Base-by-base conservation (phyloP, 2,113 vertebrate genomes). In the Cololabis saira region DNA sequence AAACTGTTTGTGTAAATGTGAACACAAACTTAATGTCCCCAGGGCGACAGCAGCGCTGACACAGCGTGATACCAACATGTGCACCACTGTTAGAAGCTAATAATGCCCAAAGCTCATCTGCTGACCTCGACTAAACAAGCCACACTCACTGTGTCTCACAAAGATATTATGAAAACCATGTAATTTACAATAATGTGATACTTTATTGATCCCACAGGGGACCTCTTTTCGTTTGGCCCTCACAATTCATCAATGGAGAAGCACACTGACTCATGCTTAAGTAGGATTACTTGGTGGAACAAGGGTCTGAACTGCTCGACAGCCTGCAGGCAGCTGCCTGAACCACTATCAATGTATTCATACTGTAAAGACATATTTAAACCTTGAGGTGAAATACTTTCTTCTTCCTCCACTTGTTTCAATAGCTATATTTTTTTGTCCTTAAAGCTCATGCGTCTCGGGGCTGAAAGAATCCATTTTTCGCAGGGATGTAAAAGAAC, bases 191-290 rank as follows among this genome's bases (percentile, higher is more conserved):
- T 75, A 79, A 81, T 65, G 60, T 58, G 59, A 74, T 47, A 75
- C 59, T 69, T 86, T 84, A 76, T 72, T 78, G 71, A 78, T 82
- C 67, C 78, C 80, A 80, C 53, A 21, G 69, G 65, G 57, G 56
- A 68, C 18, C 53, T 49, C 16, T 62, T 61, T 71, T 55, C 51
- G 18, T 69, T 61, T 75, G 61, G 62, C 67, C 81, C 74, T 74
- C 73, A 60, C 50, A 24, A 71, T 53, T 74, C 64, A 74, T 71
- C 49, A 52, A 42, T 43, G 40, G 41, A 60, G 68, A 33, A 54
- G 56, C 62, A 55, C 14, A 21, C 40, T 33, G 18, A 50, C 18
- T 62, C 68, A 59, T 54, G 56, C 53, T 77, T 37, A 43, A 73
- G 67, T 40, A 41, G 72, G 58, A 67, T 72, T 65, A 56, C 19